Evolutionary conservation across 1,140 invertebrate genomes (phyloP).

Genomic region (Trypoxylus dichotomus): DNA sequence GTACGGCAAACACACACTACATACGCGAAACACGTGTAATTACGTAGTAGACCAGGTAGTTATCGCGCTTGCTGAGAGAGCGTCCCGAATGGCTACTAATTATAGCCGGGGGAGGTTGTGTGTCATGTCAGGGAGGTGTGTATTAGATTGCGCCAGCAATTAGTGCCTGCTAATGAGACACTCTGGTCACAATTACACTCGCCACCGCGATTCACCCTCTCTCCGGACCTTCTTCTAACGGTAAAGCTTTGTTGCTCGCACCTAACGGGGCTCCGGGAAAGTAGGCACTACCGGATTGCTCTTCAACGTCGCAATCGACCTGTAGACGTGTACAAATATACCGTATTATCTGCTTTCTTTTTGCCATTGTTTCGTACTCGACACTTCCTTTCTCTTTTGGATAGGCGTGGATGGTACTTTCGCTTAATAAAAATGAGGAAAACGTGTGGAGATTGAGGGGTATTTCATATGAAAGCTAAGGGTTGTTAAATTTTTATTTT

Average conservation of each 20-base stretch:
- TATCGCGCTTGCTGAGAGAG: slow-evolving; percentile 2
- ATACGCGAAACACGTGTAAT: not conserved
- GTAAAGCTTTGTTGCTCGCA: slow-evolving; percentile 15
- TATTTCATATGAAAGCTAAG: not conserved
- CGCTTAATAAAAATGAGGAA: not conserved
- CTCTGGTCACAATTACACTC: slow-evolving; percentile 48
- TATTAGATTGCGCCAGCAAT: slow-evolving; percentile 49
- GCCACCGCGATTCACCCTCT: slow-evolving; percentile 26
- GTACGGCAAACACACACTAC: not conserved
- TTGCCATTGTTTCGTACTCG: not conserved
- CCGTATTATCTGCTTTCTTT: not conserved
- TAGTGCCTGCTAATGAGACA: slow-evolving; percentile 47
- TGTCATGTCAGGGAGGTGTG: slow-evolving; percentile 37
- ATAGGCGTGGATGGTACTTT: not conserved
- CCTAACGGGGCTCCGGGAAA: not conserved
- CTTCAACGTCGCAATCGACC: not conserved
- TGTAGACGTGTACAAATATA: not conserved
- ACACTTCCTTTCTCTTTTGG: not conserved
- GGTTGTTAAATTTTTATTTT: too few relatives aligned
- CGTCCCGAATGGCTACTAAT: slow-evolving; percentile 12
- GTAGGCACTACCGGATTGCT: not conserved
- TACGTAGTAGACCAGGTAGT: slow-evolving; percentile 19
- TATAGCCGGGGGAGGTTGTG: slow-evolving; percentile 6
- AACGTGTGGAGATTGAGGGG: not conserved
- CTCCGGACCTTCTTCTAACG: slow-evolving; percentile 29